A percentile compares a stretch with the other conserved stretches of the same genome.
These are phyloP conservation scores for Drosophila carrolli DNA, from an alignment of 1,140 invertebrate genomes.

Conservation along the genomic window DNA sequence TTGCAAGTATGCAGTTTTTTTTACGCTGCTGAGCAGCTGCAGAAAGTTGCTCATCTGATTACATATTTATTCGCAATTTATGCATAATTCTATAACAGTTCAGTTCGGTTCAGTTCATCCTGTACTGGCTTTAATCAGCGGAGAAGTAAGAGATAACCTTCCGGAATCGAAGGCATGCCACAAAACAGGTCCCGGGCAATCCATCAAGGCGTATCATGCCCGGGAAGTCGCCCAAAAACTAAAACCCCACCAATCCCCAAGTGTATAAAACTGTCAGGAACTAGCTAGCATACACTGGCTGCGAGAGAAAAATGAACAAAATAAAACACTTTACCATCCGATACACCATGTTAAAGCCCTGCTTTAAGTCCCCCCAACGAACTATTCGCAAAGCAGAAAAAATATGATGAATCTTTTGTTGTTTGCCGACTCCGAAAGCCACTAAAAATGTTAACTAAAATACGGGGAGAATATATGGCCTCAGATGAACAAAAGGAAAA, in stretches of 20 bases:
- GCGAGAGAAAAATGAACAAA: constrained; percentile 5
- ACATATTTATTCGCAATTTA: constrained; percentile 80
- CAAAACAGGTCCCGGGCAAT: constrained; percentile 45
- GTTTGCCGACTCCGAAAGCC: constrained; percentile 48
- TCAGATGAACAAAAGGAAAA: constrained; percentile 21
- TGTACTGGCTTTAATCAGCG: constrained; percentile 52
- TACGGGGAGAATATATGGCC: constrained; percentile 46
- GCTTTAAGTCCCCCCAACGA: constrained; percentile 26
- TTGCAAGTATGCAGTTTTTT: constrained; percentile 53
- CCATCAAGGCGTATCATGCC: constrained; percentile 57
- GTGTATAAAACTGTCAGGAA: constrained; percentile 72
- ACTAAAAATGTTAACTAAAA: constrained; percentile 69
- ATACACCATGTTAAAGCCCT: constrained; percentile 32
- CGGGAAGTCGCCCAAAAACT: constrained; percentile 14
- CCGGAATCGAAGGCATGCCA: constrained; percentile 27
- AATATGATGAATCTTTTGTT: constrained; percentile 70
- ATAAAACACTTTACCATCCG: constrained; percentile 14
- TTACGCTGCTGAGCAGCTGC: constrained; percentile 57
- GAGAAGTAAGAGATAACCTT: constrained; percentile 3
- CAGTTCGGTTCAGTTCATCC: constrained; percentile 47
- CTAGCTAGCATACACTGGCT: constrained; percentile 16
- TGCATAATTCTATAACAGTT: constrained; percentile 65
- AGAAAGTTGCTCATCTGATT: constrained; percentile 73
- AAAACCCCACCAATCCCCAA: constrained; percentile 24
- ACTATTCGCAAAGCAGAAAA: constrained; percentile 25